Evolutionary conservation across 2,113 vertebrate genomes (phyloP), one percentile per base, ranked within the genome.

Genomic region (Bufo gargarizans): DNA sequence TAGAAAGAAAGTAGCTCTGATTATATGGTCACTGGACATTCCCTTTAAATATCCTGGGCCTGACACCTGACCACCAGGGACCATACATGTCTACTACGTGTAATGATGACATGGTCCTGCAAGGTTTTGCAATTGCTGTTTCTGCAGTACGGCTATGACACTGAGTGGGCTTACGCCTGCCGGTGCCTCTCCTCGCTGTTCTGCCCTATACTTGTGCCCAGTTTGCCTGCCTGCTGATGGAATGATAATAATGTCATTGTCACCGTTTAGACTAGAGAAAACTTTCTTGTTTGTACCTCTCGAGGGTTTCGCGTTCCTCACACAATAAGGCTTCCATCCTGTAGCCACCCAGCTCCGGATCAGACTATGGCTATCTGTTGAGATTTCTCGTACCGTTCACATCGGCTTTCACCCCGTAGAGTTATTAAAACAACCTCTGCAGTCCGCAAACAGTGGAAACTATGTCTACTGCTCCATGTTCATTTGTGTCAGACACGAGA

Each of bases 401-500:
- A 77, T 59, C 50, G 1, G 55, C 58, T 78, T 33, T 72, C 85
- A 79, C 59, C 84, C 85, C 43, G 47, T 67, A 55, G 59, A 63
- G 55, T 79, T 86, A 86, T 79, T 86, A 86, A 78, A 86, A 86
- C 43, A 86, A 79, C 49, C 45, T 79, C 65, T 63, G 19, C 85
- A 11, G 85, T 78, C 59, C 56, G 17, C 58, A 86, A 78, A 79
- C 76, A 78, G 33, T 86, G 85, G 85, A 86, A 86, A 86, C 63
- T 67, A 79, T 86, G 85, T 86, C 85, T 65, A 16, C 58, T 16
- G 19, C 61, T 43, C 58, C 85, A 79, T 86, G 85, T 86, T 69
- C 49, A 67, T 86, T 79, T 78, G 67, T 86, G 85, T 86, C 85
- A 86, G 67, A 77, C 69, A 77, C 7, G 72, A 86, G 85, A 86